Conservation (phyloP, 2,888 invertebrate species). For the Panopea generosa region DNA sequence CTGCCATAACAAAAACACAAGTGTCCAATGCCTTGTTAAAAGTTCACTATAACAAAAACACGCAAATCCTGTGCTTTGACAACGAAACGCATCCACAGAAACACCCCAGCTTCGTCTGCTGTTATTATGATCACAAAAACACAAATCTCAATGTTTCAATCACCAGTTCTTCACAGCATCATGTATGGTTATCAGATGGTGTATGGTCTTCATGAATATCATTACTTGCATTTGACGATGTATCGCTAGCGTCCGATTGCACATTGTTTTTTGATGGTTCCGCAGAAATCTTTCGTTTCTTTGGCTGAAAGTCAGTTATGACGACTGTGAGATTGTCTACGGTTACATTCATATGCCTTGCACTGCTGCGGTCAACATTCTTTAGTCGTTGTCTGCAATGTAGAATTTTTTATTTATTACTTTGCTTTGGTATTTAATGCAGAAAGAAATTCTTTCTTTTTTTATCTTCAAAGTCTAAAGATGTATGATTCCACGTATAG, state of each 20-base stretch:
- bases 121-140: too few relatives aligned
- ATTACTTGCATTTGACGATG: conserved; percentile 70
- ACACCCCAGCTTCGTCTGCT: too few relatives aligned
- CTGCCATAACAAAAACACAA: too few relatives aligned
- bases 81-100: too few relatives aligned
- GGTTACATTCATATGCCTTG: conserved; percentile 97
- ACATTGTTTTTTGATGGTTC: conserved; percentile 67
- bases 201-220: conserved; percentile 54
- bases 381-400: conserved; percentile 87
- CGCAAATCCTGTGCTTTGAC: too few relatives aligned
- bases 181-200: conserved; percentile 43
- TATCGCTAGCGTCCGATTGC: conserved; percentile 76
- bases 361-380: conserved; percentile 96
- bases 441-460: too few relatives aligned
- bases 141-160: background rate
- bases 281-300: conserved; percentile 62
- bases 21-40: too few relatives aligned
- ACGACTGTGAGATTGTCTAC: conserved; percentile 98
- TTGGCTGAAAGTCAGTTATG: conserved; percentile 93
- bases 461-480: too few relatives aligned
- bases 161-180: conserved; percentile 8
- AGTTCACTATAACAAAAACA: too few relatives aligned
- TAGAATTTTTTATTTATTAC: conserved; percentile 9
- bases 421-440: background rate
- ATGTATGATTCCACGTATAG: too few relatives aligned